A percentile compares a stretch with the other conserved stretches of the same genome.
These are phyloP conservation scores for Bombus sibiricus DNA, from an alignment of 1,140 invertebrate species.

Conservation along the genomic window DNA sequence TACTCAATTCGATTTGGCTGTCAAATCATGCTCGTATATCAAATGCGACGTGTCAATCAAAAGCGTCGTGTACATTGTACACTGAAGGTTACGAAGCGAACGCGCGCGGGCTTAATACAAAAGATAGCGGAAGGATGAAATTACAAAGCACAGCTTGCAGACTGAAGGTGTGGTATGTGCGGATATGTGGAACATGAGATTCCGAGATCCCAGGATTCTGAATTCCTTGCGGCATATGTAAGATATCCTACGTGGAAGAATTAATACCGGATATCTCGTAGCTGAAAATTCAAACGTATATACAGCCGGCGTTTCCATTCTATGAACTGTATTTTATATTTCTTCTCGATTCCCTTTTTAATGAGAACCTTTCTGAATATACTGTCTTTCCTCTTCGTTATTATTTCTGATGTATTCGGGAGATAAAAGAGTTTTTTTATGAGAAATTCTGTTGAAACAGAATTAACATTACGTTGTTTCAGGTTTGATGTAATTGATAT, in stretches of 20 bases:
- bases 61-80: not conserved
- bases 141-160: conserved; percentile 39
- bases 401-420: not conserved
- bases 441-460: not conserved
- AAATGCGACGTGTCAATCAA: not conserved
- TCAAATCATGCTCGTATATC: not conserved
- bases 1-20: not conserved
- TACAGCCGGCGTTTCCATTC: not conserved
- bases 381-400: not conserved
- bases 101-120: not conserved
- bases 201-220: not conserved
- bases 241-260: conserved; percentile 37
- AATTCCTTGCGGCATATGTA: conserved; percentile 33
- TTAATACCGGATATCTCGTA: conserved; percentile 13
- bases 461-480: conserved; percentile 3
- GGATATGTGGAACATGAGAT: conserved; percentile 31
- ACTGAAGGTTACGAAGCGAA: not conserved
- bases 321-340: not conserved
- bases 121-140: conserved; percentile 42
- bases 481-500: not conserved
- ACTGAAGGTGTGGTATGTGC: conserved; percentile 10
- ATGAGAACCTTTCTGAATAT: not conserved
- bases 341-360: not conserved
- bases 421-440: not conserved
- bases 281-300: not conserved